Conservation (phyloP, 2,888 invertebrate species). For the Drosophila rellima region DNA sequence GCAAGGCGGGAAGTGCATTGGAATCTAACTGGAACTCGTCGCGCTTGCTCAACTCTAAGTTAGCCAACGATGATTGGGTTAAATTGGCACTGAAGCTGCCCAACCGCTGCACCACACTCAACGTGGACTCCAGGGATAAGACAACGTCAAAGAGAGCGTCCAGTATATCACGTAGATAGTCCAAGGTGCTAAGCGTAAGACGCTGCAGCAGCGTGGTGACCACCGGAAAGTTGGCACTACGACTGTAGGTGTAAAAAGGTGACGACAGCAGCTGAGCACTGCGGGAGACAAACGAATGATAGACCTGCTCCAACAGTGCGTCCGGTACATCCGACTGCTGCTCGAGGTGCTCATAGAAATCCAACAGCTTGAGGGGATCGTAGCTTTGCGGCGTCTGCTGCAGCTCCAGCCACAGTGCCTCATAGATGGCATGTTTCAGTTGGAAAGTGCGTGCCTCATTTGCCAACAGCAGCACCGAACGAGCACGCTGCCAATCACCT, state of each 20-base stretch:
- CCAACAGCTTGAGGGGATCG: slow-evolving; percentile 59
- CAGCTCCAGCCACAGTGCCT: slow-evolving; percentile 70
- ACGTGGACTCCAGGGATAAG: slow-evolving; percentile 53
- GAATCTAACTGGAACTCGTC: slow-evolving; percentile 39
- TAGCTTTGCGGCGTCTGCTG: slow-evolving; percentile 56
- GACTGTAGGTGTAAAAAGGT: slow-evolving; percentile 56
- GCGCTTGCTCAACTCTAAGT: slow-evolving; percentile 57
- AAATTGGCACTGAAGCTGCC: slow-evolving; percentile 50
- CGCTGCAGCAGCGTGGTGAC: slow-evolving; percentile 52
- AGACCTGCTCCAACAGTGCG: slow-evolving; percentile 34
- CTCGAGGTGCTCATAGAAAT: slow-evolving; percentile 53
- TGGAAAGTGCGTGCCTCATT: slow-evolving; percentile 21
- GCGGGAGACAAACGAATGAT: slow-evolving; percentile 40
- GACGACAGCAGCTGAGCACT: slow-evolving; percentile 65
- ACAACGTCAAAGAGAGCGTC: slow-evolving; percentile 56
- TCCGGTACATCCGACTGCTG: slow-evolving; percentile 38
- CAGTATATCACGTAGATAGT: slow-evolving; percentile 61
- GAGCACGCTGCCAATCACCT: slow-evolving; percentile 64
- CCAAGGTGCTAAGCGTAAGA: slow-evolving; percentile 50
- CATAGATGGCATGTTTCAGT: slow-evolving; percentile 66
- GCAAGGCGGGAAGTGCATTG: slow-evolving; percentile 30
- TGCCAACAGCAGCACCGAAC: not conserved
- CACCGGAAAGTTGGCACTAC: slow-evolving; percentile 50
- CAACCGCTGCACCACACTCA: slow-evolving; percentile 52
- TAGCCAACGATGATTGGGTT: slow-evolving; percentile 57